Base-by-base conservation (phyloP, 2,888 invertebrate genomes). In the Trachelus stipa region DNA sequence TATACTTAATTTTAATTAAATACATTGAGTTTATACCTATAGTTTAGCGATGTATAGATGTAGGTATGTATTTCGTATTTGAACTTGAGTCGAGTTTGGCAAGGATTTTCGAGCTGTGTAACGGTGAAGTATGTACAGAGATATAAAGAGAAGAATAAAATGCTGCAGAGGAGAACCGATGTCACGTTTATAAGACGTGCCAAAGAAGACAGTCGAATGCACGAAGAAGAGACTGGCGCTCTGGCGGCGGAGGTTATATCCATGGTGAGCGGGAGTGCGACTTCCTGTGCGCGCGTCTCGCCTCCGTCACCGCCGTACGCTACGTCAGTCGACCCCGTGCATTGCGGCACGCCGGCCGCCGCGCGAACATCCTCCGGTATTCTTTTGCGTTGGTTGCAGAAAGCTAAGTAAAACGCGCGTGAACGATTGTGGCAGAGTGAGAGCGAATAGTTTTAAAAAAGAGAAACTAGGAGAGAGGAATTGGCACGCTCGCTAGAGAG, bases 271-370 rank as follows among this genome's bases (percentile, higher is more conserved):
- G 74, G 68, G 71, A 33, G 71, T 71, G 31, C 15, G 71, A 33
- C 69, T 12, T 33, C 71, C 71, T 71, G 31, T 33, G 71, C 71
- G 71, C 71, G 71, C 74, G 74, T 23, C 74, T 34, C 74, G 74
- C 30, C 74, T 30, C 34, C n/a, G 23, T 75, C 30, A 68, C 37
- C 30, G 35, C 30, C 31, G 69, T 30, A 83, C 83, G 81, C 83
- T 84, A 84, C 82, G 87, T 90, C 90, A 91, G 91, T 91, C 91
- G 90, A 91, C 90, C 91, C 90, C 91, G 91, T 91, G 91, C 89
- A 91, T 87, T 90, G 91, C 90, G 90, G 91, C 90, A 89, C 90
- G 91, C 87, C 88, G 89, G 91, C 86, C 87, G 88, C 87, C 87
- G 88, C 87, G 87, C 83, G 85, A 87, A 81, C 81, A 81, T 30